phyloP scores from a whole-genome alignment of 2,888 invertebrate genomes.

The Drosophila merina region DNA sequence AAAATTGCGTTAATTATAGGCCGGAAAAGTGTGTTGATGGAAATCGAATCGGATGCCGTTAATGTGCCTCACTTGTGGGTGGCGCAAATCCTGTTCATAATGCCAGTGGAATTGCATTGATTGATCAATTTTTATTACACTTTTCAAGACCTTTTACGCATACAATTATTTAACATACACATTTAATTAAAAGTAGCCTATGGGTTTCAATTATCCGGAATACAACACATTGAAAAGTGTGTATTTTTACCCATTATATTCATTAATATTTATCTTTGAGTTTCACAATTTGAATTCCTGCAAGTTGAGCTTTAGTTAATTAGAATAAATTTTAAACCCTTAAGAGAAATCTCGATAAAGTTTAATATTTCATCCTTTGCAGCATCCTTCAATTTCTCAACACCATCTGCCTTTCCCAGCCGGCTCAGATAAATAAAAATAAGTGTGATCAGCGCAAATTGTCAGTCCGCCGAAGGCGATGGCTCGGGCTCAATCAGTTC shows the following conservation, averaged over 20 bases:
- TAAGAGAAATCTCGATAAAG: no score
- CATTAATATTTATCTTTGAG: conserved; percentile 51
- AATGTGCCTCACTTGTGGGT: conserved; percentile 8
- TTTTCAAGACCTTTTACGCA: conserved; percentile 2
- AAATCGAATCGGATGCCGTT: conserved; percentile 18
- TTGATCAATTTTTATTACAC: conserved; percentile 21
- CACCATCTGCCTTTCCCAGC: neutral
- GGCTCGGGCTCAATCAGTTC: conserved; percentile 42
- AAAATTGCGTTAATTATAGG: conserved; percentile 36
- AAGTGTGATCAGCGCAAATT: conserved; percentile 45
- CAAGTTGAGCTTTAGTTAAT: neutral
- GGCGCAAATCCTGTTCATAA: conserved; percentile 13
- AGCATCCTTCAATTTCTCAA: neutral
- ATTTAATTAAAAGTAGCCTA: conserved; percentile 23
- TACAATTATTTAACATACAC: conserved; percentile 2
- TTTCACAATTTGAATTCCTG: neutral
- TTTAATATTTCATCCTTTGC: neutral
- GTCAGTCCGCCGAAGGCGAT: conserved; percentile 38
- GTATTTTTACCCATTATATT: conserved; percentile 35
- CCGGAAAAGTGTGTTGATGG: conserved; percentile 29
- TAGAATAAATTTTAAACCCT: neutral
- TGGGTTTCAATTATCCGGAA: conserved; percentile 23
- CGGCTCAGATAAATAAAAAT: conserved; percentile 34
- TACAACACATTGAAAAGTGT: conserved; percentile 26
- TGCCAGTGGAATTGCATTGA: conserved; percentile 8